Evolutionary conservation across 2,888 invertebrate genomes (phyloP).

Genomic region (Tipula lateralis): DNA sequence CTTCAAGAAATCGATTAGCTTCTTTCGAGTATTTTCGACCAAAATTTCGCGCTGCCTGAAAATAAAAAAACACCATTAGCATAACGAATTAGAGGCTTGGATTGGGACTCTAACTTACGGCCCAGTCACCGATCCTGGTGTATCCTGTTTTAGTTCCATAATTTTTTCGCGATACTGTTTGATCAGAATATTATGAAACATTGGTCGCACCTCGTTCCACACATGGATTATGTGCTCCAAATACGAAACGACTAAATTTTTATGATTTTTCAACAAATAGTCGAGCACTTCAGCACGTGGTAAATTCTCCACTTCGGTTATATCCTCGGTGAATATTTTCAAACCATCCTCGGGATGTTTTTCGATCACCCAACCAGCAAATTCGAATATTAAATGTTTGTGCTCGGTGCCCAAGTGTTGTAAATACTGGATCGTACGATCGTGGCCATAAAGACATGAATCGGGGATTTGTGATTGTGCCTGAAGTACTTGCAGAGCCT

Average conservation of each 20-base stretch:
- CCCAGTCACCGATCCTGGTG: conserved; percentile 35
- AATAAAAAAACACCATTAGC: background rate
- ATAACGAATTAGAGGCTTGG: background rate
- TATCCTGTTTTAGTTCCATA: conserved; percentile 46
- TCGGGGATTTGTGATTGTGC: conserved; percentile 63
- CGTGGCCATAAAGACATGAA: conserved; percentile 72
- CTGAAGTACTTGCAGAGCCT: conserved; percentile 82
- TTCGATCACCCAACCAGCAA: conserved; percentile 86
- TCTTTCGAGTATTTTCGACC: conserved; percentile 50
- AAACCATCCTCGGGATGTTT: conserved; percentile 85
- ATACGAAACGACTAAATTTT: conserved; percentile 81
- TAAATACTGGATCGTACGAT: conserved; percentile 83
- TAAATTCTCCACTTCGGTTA: conserved; percentile 80
- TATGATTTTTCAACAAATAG: conserved; percentile 77
- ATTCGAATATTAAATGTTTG: conserved; percentile 86
- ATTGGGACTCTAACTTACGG: background rate
- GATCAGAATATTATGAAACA: conserved; percentile 87
- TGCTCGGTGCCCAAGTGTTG: conserved; percentile 80
- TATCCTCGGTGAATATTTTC: conserved; percentile 80
- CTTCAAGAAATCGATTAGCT: conserved; percentile 73
- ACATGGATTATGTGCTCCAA: conserved; percentile 87
- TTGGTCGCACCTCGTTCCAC: conserved; percentile 79
- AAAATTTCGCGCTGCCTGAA: conserved; percentile 36
- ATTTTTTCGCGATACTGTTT: conserved; percentile 81
- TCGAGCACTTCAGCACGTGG: conserved; percentile 85